Evolutionary conservation across 2,888 invertebrate species (phyloP).

Genomic region (Dicycla oo): DNA sequence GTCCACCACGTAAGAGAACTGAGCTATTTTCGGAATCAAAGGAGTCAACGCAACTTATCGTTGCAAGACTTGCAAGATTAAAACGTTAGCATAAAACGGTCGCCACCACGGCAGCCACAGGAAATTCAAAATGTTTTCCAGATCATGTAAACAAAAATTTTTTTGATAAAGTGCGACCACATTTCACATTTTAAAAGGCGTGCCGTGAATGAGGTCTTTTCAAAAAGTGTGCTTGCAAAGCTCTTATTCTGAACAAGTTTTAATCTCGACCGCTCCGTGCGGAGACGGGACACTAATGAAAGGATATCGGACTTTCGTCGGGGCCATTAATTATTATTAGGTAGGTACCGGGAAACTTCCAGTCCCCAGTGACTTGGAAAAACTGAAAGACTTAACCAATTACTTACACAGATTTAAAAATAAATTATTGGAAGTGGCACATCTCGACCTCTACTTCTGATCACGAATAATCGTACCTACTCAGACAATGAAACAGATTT

Average conservation of each 20-base stretch:
- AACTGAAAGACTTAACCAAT: slow-evolving; percentile 83
- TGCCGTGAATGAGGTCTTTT: slow-evolving; percentile 75
- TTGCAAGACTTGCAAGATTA: slow-evolving; percentile 19
- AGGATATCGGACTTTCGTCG: slow-evolving; percentile 89
- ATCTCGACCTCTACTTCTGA: background rate
- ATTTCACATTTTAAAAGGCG: slow-evolving; percentile 81
- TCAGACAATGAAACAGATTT: background rate
- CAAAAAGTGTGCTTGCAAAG: slow-evolving; percentile 79
- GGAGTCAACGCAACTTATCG: background rate
- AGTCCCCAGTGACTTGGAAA: slow-evolving; percentile 87
- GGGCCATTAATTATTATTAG: slow-evolving; percentile 90
- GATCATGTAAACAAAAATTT: slow-evolving; percentile 71
- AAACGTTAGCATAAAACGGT: slow-evolving; percentile 27
- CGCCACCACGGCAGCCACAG: slow-evolving; percentile 19
- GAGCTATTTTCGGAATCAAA: background rate
- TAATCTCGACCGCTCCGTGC: slow-evolving; percentile 84
- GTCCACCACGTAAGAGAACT: too few relatives aligned
- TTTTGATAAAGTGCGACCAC: slow-evolving; percentile 72
- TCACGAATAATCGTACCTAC: background rate
- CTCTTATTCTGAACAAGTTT: slow-evolving; percentile 84
- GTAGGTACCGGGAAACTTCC: slow-evolving; percentile 84
- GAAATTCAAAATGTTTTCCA: slow-evolving; percentile 54
- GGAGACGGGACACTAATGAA: slow-evolving; percentile 87
- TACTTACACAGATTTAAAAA: slow-evolving; percentile 79
- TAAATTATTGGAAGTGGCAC: slow-evolving; percentile 65